Evolutionary conservation across 2,797 vertebrate genomes (phyloP).

Genomic region (Rhinoraja longicauda): DNA sequence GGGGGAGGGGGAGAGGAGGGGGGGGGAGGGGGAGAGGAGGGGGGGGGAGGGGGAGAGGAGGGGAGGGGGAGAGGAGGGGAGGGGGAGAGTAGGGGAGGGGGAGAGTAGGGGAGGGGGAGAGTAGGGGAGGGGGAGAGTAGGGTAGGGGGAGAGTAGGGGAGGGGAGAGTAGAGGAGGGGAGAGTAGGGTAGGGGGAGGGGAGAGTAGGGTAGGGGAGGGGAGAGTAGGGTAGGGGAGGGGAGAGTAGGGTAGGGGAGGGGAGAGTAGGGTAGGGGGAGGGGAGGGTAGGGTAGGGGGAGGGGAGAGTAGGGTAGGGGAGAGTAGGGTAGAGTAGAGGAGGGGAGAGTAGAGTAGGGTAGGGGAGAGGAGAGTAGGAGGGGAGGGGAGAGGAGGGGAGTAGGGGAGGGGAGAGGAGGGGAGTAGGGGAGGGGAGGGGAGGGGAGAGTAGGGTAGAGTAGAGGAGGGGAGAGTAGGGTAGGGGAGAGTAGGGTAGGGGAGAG

Average conservation of each 20-base stretch:
- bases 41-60: background rate
- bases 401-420: background rate
- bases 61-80: background rate
- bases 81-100: background rate
- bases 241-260: no score
- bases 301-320: background rate
- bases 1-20: no score
- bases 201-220: background rate
- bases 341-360: background rate
- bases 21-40: background rate
- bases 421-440: background rate
- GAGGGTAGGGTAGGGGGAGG: background rate
- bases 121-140: no score
- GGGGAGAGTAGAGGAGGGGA: no score
- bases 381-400: no score
- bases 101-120: background rate
- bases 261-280: no score
- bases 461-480: background rate
- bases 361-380: no score
- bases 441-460: background rate
- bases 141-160: no score
- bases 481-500: no score
- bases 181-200: no score
- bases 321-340: background rate
- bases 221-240: background rate